Base-by-base conservation (phyloP, 2,113 vertebrate species). In the Oreocharis arfaki region DNA sequence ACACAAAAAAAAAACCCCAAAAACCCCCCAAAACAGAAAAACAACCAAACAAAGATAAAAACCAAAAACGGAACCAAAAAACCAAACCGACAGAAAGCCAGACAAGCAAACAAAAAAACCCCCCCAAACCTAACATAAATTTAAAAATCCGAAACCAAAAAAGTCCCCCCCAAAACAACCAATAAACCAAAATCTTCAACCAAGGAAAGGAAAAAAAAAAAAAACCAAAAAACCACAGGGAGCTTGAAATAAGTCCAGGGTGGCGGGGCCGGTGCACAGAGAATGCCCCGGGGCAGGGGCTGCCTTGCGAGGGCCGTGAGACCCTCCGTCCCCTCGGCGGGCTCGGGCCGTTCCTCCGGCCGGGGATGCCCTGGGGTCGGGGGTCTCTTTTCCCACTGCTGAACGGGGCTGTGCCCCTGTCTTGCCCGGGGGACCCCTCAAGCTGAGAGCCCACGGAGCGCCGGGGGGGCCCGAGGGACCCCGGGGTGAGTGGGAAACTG, bases 401-500 rank as follows among this genome's bases (percentile, higher is more conserved):
- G 41, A 20, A 3, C 6, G 30, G 8, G 18, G 56, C 55, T 21
- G 4, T 11, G 21, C 2, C 65, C 63, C 35, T 50, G 28, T 42
- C 39, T 10, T 16, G 18, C 46, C 27, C 27, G 7, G 23, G 60
- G 21, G 9, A 26, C 20, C n/a, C 56, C 24, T 46, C 32, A 2
- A 11, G 8, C 39, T 6, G 15, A 37, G 60, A 18, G 11, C 60
- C 10, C 35, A 4, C 39, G 20, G 16, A 37, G 41, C 52, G 1
- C 47, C n/a, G 14, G 24, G 63, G 28, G 47, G 28, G 63, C 35
- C 19, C 6, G 26, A 4, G 7, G 28, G 74, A 16, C 10, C 15
- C 33, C 11, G 30, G 9, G 35, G 20, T 2, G n/a, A 32, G 7
- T 0, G 10, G 41, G 33, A 13, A 50, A 3, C 6, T 1, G 37